Conservation (phyloP, 2,888 invertebrate species). For the Thera britannica region DNA sequence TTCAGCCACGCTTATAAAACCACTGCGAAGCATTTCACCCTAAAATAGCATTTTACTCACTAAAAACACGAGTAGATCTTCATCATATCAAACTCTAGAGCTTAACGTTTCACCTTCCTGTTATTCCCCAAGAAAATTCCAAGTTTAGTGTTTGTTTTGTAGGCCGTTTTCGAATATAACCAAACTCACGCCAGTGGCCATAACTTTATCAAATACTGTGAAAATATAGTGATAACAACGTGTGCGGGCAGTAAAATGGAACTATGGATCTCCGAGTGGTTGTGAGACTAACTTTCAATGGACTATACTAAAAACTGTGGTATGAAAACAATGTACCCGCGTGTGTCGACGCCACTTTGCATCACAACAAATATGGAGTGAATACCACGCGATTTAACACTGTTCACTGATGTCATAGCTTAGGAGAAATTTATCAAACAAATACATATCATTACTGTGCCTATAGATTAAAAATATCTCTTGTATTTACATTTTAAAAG, state of each 20-base stretch:
- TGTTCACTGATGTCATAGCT: conserved; percentile 57
- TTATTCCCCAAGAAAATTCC: conserved; percentile 31
- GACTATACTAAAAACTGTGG: conserved; percentile 39
- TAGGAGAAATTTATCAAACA: conserved; percentile 58
- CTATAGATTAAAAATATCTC: conserved; percentile 65
- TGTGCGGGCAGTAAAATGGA: conserved; percentile 48
- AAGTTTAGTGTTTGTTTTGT: conserved; percentile 47
- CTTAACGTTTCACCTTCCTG: conserved; percentile 22
- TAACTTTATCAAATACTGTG: conserved; percentile 59
- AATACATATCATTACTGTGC: conserved; percentile 82
- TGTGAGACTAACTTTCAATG: conserved; percentile 35
- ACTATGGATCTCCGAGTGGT: conserved; percentile 48
- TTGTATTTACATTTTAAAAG: conserved; percentile 53
- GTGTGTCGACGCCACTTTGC: conserved; percentile 41
- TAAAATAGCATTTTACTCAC: conserved; percentile 55
- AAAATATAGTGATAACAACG: conserved; percentile 52
- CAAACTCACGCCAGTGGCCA: conserved; percentile 59
- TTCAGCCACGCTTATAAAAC: conserved; percentile 70
- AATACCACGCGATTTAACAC: conserved; percentile 38
- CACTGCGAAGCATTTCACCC: conserved; percentile 64
- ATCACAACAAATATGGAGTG: conserved; percentile 47
- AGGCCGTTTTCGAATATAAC: conserved; percentile 51
- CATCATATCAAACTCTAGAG: conserved; percentile 32
- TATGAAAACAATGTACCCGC: conserved; percentile 36
- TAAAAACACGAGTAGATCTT: conserved; percentile 37